Percentiles rank a stretch among this genome's conserved stretches.
Evolutionary conservation across 2,888 invertebrate species (phyloP).

Genomic region (Muschampia plurimacula): DNA sequence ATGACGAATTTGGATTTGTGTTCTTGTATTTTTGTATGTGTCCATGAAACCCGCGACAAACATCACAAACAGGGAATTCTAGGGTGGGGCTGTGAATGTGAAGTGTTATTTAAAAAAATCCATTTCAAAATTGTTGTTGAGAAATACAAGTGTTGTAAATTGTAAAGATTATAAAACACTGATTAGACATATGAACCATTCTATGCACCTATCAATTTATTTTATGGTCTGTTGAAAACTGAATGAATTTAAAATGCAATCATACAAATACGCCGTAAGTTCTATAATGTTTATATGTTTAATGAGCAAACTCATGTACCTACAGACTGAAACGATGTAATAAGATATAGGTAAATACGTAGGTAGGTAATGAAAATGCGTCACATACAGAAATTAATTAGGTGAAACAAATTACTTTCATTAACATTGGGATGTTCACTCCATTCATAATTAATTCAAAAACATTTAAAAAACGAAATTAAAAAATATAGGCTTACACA

Average conservation of each 20-base stretch:
- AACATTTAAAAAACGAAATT: too few relatives aligned
- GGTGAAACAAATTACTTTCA: too few relatives aligned
- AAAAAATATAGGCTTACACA: too few relatives aligned
- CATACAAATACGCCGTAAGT: neutral
- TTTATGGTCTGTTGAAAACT: neutral
- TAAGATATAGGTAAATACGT: neutral
- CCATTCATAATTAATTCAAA: too few relatives aligned
- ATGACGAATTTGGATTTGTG: too few relatives aligned
- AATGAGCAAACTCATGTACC: neutral
- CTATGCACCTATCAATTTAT: neutral
- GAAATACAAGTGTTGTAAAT: neutral
- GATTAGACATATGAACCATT: neutral
- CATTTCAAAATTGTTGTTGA: neutral
- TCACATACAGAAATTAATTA: neutral
- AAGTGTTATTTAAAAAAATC: too few relatives aligned
- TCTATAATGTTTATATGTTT: neutral
- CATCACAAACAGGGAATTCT: too few relatives aligned
- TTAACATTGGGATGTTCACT: too few relatives aligned
- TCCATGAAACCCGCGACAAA: too few relatives aligned
- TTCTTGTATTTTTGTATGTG: too few relatives aligned
- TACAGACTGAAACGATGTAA: neutral
- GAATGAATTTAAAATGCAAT: conserved; percentile 2
- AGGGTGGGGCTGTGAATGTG: too few relatives aligned
- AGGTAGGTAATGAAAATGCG: neutral
- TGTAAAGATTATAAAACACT: neutral